phyloP scores from a whole-genome alignment of 2,113 vertebrate species.

The Marmota flaviventris region DNA sequence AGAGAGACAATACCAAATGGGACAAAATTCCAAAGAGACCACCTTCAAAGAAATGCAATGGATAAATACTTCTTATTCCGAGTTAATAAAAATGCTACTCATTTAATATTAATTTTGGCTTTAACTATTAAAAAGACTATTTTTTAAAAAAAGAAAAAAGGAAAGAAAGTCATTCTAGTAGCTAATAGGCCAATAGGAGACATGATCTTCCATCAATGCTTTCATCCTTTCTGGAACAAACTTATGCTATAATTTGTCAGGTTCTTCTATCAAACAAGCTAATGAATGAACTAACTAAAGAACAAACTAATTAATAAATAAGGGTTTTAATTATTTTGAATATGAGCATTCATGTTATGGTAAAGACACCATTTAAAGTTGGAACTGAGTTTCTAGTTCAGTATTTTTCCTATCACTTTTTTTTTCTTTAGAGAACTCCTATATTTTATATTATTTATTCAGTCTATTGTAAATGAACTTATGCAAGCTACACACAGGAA shows the following conservation, averaged over 20 bases:
- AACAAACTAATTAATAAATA: neutral
- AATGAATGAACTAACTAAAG: neutral
- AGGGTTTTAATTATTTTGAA: neutral
- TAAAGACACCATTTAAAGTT: neutral
- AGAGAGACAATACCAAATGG: neutral
- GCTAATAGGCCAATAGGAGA: neutral
- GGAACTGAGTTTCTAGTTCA: neutral
- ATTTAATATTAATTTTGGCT: conserved; percentile 33
- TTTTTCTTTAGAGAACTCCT: neutral
- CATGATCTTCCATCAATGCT: neutral
- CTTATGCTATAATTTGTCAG: neutral
- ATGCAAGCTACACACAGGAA: neutral
- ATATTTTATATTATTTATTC: neutral
- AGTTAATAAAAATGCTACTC: neutral
- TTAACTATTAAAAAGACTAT: conserved; percentile 17
- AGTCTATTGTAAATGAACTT: neutral
- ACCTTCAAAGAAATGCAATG: neutral
- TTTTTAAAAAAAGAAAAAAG: neutral
- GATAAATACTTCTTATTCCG: conserved; percentile 17
- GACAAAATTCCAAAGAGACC: neutral
- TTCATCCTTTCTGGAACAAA: neutral
- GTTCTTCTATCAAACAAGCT: neutral
- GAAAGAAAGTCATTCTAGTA: conserved; percentile 1
- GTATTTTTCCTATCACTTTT: neutral
- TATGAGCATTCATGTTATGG: neutral